These are phyloP conservation scores for Adoxophyes honmai DNA, from an alignment of 1,140 invertebrate genomes.

Conservation along the genomic window DNA sequence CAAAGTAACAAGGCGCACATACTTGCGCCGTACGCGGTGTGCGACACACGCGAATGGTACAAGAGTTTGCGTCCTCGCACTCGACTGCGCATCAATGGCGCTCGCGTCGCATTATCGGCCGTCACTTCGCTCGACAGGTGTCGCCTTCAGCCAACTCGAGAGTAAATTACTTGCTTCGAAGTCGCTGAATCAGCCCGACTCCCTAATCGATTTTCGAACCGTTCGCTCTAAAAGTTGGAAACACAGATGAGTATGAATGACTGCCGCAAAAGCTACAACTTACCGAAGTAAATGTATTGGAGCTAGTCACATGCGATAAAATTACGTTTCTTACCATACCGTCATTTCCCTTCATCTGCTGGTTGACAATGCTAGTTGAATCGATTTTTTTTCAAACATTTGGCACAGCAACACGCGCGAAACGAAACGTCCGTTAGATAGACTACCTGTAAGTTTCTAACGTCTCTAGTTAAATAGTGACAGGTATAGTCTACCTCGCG, in stretches of 20 bases:
- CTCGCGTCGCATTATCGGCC: slow-evolving; percentile 72
- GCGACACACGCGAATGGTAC: slow-evolving; percentile 24
- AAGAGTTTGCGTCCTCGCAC: slow-evolving; percentile 50
- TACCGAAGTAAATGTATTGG: too few relatives aligned
- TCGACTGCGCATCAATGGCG: slow-evolving; percentile 64
- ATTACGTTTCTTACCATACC: too few relatives aligned
- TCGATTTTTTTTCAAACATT: too few relatives aligned
- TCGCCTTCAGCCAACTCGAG: slow-evolving; percentile 75
- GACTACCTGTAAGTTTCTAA: too few relatives aligned
- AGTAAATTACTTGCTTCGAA: slow-evolving; percentile 75
- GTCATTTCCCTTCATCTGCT: too few relatives aligned
- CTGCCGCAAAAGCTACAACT: slow-evolving; percentile 18
- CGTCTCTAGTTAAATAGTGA: too few relatives aligned
- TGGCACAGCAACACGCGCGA: too few relatives aligned
- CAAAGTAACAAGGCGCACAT: too few relatives aligned
- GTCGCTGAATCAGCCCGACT: slow-evolving; percentile 72
- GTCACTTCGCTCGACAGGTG: slow-evolving; percentile 73
- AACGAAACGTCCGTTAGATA: too few relatives aligned
- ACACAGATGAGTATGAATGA: slow-evolving; percentile 47
- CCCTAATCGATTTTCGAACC: slow-evolving; percentile 70
- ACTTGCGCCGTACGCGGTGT: not conserved
- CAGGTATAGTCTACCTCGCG: too few relatives aligned
- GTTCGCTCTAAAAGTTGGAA: slow-evolving; percentile 48
- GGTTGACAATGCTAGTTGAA: too few relatives aligned
- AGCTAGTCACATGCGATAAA: too few relatives aligned